phyloP scores from a whole-genome alignment of 2,888 invertebrate species.

The Phorcus lineatus region DNA sequence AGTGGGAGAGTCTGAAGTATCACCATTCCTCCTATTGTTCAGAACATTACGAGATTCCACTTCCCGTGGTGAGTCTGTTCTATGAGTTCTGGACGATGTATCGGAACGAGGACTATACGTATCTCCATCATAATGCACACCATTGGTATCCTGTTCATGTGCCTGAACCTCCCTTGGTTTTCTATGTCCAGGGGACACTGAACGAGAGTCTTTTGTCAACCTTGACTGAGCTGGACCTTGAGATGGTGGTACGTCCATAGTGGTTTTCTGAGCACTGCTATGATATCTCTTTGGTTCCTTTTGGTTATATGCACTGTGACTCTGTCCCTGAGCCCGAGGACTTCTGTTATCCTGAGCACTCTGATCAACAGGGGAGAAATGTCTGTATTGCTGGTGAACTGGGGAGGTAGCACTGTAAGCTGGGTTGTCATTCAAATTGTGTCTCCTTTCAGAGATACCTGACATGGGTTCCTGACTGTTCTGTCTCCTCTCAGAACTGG shows the following conservation, averaged over 20 bases:
- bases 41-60: neutral
- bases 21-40: neutral
- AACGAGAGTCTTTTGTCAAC: neutral
- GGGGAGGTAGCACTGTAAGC: conserved; percentile 11
- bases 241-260: neutral
- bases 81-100: too few species aligned
- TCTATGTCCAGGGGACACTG: neutral
- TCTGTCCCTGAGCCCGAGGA: neutral
- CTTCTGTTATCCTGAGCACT: neutral
- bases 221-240: neutral
- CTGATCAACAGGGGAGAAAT: neutral
- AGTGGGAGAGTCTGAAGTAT: neutral
- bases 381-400: neutral
- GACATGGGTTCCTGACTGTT: neutral
- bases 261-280: conserved; percentile 1
- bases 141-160: neutral
- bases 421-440: neutral
- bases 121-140: conserved; percentile 1
- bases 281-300: neutral
- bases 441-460: neutral
- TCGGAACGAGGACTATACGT: neutral
- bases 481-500: neutral
- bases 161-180: neutral
- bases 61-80: neutral
- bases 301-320: conserved; percentile 11